phyloP scores from a whole-genome alignment of 2,888 invertebrate genomes.

The Philhelius pedissequus region DNA sequence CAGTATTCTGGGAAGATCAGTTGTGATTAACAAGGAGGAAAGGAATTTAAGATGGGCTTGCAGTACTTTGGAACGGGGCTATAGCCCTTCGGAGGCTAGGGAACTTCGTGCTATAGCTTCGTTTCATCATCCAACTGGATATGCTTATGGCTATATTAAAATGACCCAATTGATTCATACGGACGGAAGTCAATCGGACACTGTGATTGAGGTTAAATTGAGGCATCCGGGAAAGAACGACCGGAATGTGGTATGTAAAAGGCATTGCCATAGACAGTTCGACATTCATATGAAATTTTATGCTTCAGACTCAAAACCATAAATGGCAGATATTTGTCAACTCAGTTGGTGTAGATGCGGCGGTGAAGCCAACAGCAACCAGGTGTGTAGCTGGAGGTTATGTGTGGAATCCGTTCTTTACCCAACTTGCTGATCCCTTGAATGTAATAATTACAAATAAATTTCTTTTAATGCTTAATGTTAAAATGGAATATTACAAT shows the following conservation, averaged over 20 bases:
- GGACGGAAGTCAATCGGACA: slow-evolving; percentile 93
- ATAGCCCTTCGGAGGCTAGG: slow-evolving; percentile 91
- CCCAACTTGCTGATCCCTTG: slow-evolving; percentile 92
- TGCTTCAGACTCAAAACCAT: slow-evolving; percentile 86
- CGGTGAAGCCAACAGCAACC: slow-evolving; percentile 87
- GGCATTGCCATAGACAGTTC: fast-evolving
- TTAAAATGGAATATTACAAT: not conserved
- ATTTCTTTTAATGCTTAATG: too few relatives aligned
- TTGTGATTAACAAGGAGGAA: slow-evolving; percentile 88
- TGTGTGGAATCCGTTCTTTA: slow-evolving; percentile 94
- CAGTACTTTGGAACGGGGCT: slow-evolving; percentile 90
- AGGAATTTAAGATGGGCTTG: slow-evolving; percentile 88
- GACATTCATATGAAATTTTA: not conserved
- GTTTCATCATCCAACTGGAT: slow-evolving; percentile 91
- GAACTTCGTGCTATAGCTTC: slow-evolving; percentile 93
- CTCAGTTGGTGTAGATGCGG: slow-evolving; percentile 93
- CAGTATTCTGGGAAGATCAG: slow-evolving; percentile 91
- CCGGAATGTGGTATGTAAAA: slow-evolving; percentile 84
- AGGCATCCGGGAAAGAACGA: slow-evolving; percentile 92
- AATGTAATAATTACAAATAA: too few relatives aligned
- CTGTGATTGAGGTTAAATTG: slow-evolving; percentile 92
- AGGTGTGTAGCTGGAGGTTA: slow-evolving; percentile 95
- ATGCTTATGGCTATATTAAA: slow-evolving; percentile 90
- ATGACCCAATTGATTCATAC: slow-evolving; percentile 93
- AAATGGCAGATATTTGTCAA: slow-evolving; percentile 95